Conservation (phyloP, 2,113 vertebrate genomes). For the Sciurus niger region DNA sequence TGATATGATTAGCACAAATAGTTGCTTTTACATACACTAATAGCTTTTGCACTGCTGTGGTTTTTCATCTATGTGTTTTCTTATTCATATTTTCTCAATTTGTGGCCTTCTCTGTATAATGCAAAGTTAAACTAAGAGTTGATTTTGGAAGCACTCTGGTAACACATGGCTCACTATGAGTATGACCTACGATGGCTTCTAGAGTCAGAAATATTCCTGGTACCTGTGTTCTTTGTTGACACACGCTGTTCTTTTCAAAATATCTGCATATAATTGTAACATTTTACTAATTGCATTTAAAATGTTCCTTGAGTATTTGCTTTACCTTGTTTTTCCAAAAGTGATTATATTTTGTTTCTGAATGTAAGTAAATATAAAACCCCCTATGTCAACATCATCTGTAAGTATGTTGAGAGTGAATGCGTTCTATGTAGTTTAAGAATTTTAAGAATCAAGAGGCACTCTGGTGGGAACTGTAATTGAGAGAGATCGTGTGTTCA, state of each 20-base stretch:
- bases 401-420: not conserved
- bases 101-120: not conserved
- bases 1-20: not conserved
- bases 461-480: not conserved
- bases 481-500: not conserved
- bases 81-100: not conserved
- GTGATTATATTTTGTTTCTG: not conserved
- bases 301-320: not conserved
- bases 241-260: not conserved
- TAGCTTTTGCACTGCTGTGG: not conserved
- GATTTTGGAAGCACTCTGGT: not conserved
- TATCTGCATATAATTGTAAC: not conserved
- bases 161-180: not conserved
- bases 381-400: not conserved
- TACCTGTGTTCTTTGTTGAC: not conserved
- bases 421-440: not conserved
- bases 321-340: not conserved
- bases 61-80: not conserved
- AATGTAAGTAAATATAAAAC: not conserved
- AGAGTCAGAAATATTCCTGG: not conserved
- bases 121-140: not conserved
- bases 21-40: not conserved
- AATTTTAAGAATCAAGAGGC: not conserved
- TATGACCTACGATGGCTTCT: accelerated
- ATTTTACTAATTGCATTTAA: not conserved